A percentile compares a stretch with the other conserved stretches of the same genome.
These are phyloP conservation scores for Danio tinwini DNA, from an alignment of 2,797 vertebrate species.

Conservation along the genomic window DNA sequence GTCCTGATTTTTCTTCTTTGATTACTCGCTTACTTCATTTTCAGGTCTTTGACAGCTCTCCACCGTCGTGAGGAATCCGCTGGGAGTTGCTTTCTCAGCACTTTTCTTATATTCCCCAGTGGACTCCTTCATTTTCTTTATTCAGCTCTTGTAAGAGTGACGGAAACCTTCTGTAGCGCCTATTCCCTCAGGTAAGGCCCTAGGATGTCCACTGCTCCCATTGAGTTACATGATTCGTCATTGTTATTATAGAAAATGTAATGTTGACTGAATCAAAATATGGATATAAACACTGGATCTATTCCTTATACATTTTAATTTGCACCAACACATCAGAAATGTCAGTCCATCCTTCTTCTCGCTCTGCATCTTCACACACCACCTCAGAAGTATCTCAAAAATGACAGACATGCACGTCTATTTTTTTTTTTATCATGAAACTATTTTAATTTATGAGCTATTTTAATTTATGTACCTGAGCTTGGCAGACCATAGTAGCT, in stretches of 20 bases:
- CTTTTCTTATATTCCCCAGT: constrained; percentile 17
- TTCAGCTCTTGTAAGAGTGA: constrained; percentile 27
- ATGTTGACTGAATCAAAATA: neutral
- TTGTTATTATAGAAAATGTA: neutral
- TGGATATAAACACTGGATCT: neutral
- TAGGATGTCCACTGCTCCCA: neutral
- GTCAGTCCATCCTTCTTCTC: neutral
- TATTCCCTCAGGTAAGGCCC: constrained; percentile 49
- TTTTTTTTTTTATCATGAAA: too few relatives aligned
- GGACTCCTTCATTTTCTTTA: constrained; percentile 23
- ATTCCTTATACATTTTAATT: neutral
- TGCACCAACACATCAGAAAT: too few relatives aligned
- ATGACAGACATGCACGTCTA: too few relatives aligned
- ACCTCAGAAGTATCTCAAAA: too few relatives aligned
- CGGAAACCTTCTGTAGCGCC: neutral
- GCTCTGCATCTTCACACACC: too few relatives aligned
- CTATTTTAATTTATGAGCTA: neutral
- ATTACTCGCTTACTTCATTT: constrained; percentile 65
- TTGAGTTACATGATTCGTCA: neutral
- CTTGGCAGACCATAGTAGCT: neutral
- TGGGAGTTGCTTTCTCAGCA: constrained; percentile 41
- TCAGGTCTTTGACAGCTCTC: constrained; percentile 57
- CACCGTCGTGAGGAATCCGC: neutral
- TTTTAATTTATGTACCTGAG: neutral
- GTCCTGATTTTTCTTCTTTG: constrained; percentile 57